phyloP scores from a whole-genome alignment of 2,888 invertebrate genomes.

The Lobophora halterata region DNA sequence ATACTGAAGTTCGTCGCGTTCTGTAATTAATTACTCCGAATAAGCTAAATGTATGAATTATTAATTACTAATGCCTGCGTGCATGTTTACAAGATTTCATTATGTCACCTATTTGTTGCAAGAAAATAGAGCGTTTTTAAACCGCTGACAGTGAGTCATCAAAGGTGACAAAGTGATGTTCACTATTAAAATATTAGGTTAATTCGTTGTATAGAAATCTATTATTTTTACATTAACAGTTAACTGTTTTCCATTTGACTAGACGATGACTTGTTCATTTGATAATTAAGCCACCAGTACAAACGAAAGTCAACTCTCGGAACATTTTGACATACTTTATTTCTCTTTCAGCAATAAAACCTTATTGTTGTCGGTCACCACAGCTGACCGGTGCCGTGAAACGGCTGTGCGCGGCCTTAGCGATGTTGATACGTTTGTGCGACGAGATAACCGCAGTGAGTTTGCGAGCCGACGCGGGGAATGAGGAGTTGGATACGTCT shows the following conservation, averaged over 20 bases:
- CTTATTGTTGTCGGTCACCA: constrained; percentile 81
- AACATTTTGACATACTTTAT: constrained; percentile 8
- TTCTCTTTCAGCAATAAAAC: constrained; percentile 67
- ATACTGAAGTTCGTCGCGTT: too few relatives aligned
- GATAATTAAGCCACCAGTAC: constrained; percentile 11
- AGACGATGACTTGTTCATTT: constrained; percentile 13
- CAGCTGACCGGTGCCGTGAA: constrained; percentile 89
- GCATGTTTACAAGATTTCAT: neutral
- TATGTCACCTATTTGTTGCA: neutral
- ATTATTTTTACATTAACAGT: constrained; percentile 13
- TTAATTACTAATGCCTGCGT: neutral
- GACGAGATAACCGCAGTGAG: constrained; percentile 92
- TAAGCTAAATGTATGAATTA: neutral
- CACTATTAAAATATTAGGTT: constrained; percentile 13
- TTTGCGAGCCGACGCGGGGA: constrained; percentile 78
- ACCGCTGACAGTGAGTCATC: neutral
- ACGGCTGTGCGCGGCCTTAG: constrained; percentile 92
- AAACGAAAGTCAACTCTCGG: constrained; percentile 10
- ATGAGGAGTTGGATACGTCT: constrained; percentile 59
- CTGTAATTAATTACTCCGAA: too few relatives aligned
- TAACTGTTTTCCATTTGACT: constrained; percentile 1
- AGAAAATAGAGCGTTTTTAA: constrained; percentile 1
- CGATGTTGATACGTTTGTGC: constrained; percentile 92
- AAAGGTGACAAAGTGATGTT: constrained; percentile 12
- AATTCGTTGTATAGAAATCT: constrained; percentile 10